These are phyloP conservation scores for Oreochromis spilurus DNA, from an alignment of 2,113 vertebrate genomes.

Conservation along the genomic window DNA sequence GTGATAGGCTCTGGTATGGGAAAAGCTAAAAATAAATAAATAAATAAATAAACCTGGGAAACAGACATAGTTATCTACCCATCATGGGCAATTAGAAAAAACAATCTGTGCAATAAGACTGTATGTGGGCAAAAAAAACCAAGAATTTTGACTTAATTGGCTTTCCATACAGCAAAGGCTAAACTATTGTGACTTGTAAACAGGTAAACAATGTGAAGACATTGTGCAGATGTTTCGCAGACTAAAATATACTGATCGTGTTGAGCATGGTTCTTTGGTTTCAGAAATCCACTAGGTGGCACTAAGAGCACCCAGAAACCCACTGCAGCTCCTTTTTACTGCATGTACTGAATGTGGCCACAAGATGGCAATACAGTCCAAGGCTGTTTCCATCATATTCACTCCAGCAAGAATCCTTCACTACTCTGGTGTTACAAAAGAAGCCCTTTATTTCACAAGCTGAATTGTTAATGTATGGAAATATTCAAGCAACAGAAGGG, in stretches of 20 bases:
- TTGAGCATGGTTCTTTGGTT: neutral
- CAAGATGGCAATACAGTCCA: conserved; percentile 21
- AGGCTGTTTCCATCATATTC: neutral
- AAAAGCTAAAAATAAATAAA: neutral
- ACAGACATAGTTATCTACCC: neutral
- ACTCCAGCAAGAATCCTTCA: neutral
- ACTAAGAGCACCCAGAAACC: neutral
- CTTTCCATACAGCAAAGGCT: fast-evolving
- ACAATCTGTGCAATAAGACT: neutral
- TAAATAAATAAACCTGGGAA: neutral
- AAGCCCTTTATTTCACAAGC: conserved; percentile 1
- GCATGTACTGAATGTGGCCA: neutral
- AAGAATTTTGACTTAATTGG: neutral
- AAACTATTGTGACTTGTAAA: neutral
- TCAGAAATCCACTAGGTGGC: conserved; percentile 34
- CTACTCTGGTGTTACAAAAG: neutral
- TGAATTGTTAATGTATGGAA: neutral
- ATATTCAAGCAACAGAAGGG: neutral
- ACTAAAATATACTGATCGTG: fast-evolving
- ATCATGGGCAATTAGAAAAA: neutral
- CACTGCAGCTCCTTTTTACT: neutral
- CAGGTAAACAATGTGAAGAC: neutral
- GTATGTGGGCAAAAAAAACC: neutral
- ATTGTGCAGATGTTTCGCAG: neutral
- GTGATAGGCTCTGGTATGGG: neutral